Evolutionary conservation across 2,888 invertebrate species (phyloP), one percentile per base, ranked within the genome.

Genomic region (Didymodactylos carnosus): DNA sequence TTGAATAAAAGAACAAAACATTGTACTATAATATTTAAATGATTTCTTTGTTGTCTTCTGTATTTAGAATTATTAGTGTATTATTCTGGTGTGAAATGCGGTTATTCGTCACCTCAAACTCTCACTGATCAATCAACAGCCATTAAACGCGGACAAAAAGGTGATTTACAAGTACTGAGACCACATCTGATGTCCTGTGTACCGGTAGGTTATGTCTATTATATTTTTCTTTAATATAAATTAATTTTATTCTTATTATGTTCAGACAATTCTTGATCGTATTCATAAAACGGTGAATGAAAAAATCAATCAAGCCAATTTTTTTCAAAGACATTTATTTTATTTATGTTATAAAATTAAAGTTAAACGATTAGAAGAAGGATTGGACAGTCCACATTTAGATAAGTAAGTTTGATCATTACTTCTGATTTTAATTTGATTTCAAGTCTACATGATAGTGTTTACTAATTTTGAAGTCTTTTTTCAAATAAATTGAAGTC

Each of bases 121-220:
- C 79, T 86, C 19, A 83, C 85, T 71, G 85, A 86, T 77, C 82
- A 83, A 39, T 92, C 94, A 72, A 93, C 92, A 80, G 97, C 94
- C 86, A 93, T 98, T 79, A 92, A 92, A 87, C 89, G 89, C 80
- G 97, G 97, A 69, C 90, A 91, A 75, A 89, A 89, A 81, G 98
- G 98, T 7, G 98, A 98, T 84, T 92, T 94, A 16, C 89, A 90
- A 62, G 89, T 92, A 2, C 86, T 98, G 73, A 87, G 87, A 79
- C 98, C 98, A 5, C 94, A 95, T 3, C 89, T 94, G 80, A 90
- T 98, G 87, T 94, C 94, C 6, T 89, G 94, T 71, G 98, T 98
- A 69, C 98, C 98, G 76, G 92, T 94, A 77, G 79, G 83, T 80
- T 25, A 75, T 53, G 14, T 71, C 27, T 27, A 23, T 25, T 39